Evolutionary conservation across 2,113 vertebrate genomes (phyloP), one percentile per base, ranked within the genome.

Genomic region (Perognathus longimembris): DNA sequence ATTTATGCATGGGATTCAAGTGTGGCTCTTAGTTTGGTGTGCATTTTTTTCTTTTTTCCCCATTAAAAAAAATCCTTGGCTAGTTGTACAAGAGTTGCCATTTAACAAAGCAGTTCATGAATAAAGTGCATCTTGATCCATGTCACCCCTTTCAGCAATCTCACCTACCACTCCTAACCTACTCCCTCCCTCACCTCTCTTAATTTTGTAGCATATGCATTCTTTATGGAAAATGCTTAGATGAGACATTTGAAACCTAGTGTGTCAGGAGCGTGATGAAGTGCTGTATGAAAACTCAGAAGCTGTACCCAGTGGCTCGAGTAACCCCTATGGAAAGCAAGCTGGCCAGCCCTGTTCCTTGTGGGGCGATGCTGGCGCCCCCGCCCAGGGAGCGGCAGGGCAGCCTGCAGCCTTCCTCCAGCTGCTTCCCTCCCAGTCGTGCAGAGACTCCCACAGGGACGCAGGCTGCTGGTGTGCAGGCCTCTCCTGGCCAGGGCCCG

Each of bases 211-310:
- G 50, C 17, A 54, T 12, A 54, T 54, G 17, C 50, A 54, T 54
- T 94, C 64, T 59, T 66, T 83, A 36, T 71, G 76, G 81, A 74
- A 91, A 86, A 42, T 12, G 2, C 77, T 87, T 50, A 40, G 82
- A 42, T 50, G 21, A 59, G 67, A n/a, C 32, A 32, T 89, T 79
- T 75, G 36, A 73, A 66, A 71, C 63, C 36, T 17, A 2, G 7
- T 0, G 2, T 40, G 4, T 69, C n/a, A 59, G 73, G n/a, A 34
- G 38, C 34, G 7, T 6, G 74, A 32, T 3, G 2, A 34, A n/a
- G 57, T 11, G n/a, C 73, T 42, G 0, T 54, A 4, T 8, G 6
- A 64, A 69, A 63, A 24, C 36, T 36, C 21, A 4, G 22, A 54
- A 24, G 24, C 40, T n/a, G 24, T 42, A 18, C 34, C 21, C 38